Percentiles rank a stretch among this genome's conserved stretches.
phyloP scores from a whole-genome alignment of 2,797 vertebrate species.

The Sciurus carolinensis region DNA sequence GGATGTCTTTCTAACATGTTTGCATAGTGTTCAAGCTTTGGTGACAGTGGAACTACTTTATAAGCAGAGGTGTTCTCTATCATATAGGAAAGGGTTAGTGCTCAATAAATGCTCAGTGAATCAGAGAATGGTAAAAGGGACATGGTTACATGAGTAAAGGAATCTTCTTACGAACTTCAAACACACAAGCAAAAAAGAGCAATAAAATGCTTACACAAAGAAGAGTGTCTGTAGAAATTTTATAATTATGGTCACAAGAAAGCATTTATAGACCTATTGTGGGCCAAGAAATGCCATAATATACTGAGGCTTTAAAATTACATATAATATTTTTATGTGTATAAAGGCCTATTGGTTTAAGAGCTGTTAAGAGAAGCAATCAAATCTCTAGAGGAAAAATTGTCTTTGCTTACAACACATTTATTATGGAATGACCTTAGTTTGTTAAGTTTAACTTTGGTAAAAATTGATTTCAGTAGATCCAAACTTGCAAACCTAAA shows the following conservation, averaged over 20 bases:
- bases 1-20: slow-evolving; percentile 41
- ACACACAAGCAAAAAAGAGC: not conserved
- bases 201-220: slow-evolving; percentile 36
- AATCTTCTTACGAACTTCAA: slow-evolving; percentile 28
- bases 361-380: slow-evolving; percentile 25
- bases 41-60: not conserved
- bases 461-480: slow-evolving; percentile 65
- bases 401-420: not conserved
- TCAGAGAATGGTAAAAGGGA: not conserved
- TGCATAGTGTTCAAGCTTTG: not conserved
- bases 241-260: slow-evolving; percentile 14
- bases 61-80: not conserved
- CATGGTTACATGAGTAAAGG: not conserved
- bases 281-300: slow-evolving; percentile 18
- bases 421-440: slow-evolving; percentile 43
- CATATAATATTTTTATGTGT: slow-evolving; percentile 17
- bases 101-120: slow-evolving; percentile 13
- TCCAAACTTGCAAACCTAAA: slow-evolving; percentile 56
- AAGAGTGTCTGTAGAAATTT: not conserved
- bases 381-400: not conserved
- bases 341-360: slow-evolving; percentile 20
- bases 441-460: slow-evolving; percentile 64
- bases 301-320: slow-evolving; percentile 40
- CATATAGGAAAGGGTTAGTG: not conserved
- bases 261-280: slow-evolving; percentile 9